phyloP scores from a whole-genome alignment of 2,888 invertebrate genomes.

The Cephus rjabovi region DNA sequence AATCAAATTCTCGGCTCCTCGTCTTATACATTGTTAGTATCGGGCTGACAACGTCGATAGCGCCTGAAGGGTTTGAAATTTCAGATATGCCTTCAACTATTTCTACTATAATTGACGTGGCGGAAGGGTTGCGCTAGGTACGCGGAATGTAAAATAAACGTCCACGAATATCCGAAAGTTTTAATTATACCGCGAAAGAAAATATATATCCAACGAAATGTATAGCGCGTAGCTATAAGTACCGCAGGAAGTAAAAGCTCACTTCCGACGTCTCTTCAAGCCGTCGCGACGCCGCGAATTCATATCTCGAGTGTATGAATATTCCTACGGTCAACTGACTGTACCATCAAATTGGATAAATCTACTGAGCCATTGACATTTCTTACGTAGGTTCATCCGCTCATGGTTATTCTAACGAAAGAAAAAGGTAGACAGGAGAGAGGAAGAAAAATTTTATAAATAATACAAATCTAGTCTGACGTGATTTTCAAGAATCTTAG shows the following conservation, averaged over 20 bases:
- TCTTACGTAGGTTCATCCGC: neutral
- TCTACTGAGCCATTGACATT: neutral
- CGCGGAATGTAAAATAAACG: neutral
- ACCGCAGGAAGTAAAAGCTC: neutral
- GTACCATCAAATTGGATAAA: conserved; percentile 3
- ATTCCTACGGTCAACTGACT: neutral
- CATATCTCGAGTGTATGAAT: neutral
- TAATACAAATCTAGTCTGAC: neutral
- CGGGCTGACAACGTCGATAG: neutral
- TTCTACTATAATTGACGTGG: neutral
- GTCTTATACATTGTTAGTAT: neutral
- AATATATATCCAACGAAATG: neutral
- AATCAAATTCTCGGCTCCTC: neutral
- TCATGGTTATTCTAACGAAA: neutral
- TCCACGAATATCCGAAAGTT: neutral
- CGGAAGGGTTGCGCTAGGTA: neutral
- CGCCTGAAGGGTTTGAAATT: neutral
- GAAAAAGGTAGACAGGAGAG: neutral
- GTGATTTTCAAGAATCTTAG: neutral
- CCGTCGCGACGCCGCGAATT: neutral
- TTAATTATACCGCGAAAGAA: neutral
- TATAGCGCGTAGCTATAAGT: neutral
- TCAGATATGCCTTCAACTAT: neutral
- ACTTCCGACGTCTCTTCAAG: neutral
- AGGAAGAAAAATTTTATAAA: neutral